Conservation (phyloP, 2,113 vertebrate genomes). For the Menidia beryllina region DNA sequence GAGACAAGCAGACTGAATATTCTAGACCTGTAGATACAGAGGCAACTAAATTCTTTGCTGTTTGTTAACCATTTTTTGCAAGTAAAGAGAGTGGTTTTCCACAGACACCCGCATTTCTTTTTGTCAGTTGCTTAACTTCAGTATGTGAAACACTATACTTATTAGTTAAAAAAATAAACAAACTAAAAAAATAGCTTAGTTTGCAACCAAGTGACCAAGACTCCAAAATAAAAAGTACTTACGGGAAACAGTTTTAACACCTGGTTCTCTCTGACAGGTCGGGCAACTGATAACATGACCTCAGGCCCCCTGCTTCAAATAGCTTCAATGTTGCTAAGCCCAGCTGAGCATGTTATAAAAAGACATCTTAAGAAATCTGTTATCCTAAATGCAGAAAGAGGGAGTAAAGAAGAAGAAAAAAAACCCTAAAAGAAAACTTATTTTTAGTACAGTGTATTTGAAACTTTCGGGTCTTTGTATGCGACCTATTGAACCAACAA, state of each 20-base stretch:
- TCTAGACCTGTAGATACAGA: slow-evolving; percentile 9
- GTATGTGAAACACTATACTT: neutral
- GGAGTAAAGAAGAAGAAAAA: slow-evolving; percentile 10
- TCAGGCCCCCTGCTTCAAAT: slow-evolving; percentile 60
- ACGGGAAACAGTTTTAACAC: slow-evolving; percentile 54
- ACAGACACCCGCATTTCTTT: neutral
- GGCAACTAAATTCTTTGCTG: neutral
- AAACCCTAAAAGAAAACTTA: slow-evolving; percentile 9
- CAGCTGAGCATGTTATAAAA: slow-evolving; percentile 54
- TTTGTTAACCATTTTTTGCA: neutral
- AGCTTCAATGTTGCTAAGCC: slow-evolving; percentile 57
- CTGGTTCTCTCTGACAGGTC: slow-evolving; percentile 53
- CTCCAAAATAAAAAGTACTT: slow-evolving; percentile 59
- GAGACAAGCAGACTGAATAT: slow-evolving; percentile 29
- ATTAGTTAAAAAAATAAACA: neutral
- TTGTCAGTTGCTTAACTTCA: neutral
- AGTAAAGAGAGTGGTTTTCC: neutral
- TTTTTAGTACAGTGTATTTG: neutral
- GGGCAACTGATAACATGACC: slow-evolving; percentile 59
- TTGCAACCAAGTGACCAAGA: slow-evolving; percentile 7
- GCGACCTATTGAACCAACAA: slow-evolving; percentile 9
- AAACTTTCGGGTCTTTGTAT: neutral
- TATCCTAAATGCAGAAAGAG: slow-evolving; percentile 19
- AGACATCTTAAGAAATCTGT: slow-evolving; percentile 43
- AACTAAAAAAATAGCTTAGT: slow-evolving; percentile 2